phyloP scores from a whole-genome alignment of 2,113 vertebrate genomes.

The Aegithalos caudatus region DNA sequence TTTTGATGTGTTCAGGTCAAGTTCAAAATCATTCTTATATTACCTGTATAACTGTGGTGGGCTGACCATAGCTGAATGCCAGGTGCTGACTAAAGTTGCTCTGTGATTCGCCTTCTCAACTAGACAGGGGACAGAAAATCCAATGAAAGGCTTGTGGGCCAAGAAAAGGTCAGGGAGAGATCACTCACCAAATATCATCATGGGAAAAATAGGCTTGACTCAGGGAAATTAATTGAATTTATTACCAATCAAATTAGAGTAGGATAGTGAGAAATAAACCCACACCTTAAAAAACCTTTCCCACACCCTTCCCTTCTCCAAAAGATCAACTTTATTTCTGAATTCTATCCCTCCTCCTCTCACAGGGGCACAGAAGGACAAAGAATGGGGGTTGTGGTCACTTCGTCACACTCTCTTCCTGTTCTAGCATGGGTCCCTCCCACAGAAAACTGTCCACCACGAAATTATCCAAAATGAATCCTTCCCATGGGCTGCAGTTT shows the following conservation, averaged over 20 bases:
- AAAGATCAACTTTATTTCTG: background rate
- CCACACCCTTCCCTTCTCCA: background rate
- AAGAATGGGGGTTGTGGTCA: background rate
- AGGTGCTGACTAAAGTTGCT: background rate
- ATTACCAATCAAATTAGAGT: background rate
- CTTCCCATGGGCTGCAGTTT: background rate
- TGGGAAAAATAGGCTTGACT: background rate
- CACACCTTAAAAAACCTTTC: rapidly evolving
- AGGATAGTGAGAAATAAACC: background rate
- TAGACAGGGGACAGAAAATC: background rate
- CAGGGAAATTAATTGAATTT: background rate
- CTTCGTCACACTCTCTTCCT: background rate
- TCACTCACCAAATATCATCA: background rate
- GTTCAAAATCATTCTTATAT: background rate
- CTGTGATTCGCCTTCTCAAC: background rate
- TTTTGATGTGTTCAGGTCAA: background rate
- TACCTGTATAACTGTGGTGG: background rate
- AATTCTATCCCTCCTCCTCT: background rate
- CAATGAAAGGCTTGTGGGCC: background rate
- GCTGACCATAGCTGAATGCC: background rate
- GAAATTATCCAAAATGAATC: background rate
- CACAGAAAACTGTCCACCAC: background rate
- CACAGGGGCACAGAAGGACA: background rate
- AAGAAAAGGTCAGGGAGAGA: background rate
- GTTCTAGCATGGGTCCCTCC: background rate